phyloP scores from a whole-genome alignment of 2,888 invertebrate genomes.

The Pollenia labialis region DNA sequence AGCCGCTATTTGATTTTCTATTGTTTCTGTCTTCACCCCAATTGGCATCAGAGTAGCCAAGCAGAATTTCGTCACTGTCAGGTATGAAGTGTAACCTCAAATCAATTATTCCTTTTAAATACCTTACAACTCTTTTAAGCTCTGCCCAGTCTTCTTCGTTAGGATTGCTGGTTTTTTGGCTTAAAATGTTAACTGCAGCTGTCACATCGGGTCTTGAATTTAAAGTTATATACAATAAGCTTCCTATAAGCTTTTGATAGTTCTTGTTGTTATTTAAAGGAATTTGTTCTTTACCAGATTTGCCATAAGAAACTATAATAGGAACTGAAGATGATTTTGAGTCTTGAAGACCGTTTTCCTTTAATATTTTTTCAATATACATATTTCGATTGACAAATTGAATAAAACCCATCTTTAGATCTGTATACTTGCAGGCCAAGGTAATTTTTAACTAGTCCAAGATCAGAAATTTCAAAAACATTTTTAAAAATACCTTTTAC shows the following conservation, averaged over 20 bases:
- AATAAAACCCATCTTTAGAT: neutral
- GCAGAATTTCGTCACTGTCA: neutral
- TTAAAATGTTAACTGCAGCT: slow-evolving; percentile 6
- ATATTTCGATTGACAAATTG: neutral
- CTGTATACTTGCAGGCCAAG: neutral
- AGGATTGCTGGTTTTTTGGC: slow-evolving; percentile 4
- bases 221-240: neutral
- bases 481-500: neutral
- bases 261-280: neutral
- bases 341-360: neutral
- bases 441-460: neutral
- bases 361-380: neutral
- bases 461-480: neutral
- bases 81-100: neutral
- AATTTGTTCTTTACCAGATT: neutral
- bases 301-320: neutral
- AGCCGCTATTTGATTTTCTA: slow-evolving; percentile 48
- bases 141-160: slow-evolving; percentile 21
- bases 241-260: neutral
- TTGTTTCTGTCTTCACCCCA: slow-evolving; percentile 53
- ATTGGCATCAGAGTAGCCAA: slow-evolving; percentile 3
- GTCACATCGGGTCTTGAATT: neutral
- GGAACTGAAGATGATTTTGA: neutral
- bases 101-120: neutral
- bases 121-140: neutral